These are phyloP conservation scores for Stichodactyla helianthus DNA, from an alignment of 64 coral and sea anemone genomes.

Conservation along the genomic window DNA sequence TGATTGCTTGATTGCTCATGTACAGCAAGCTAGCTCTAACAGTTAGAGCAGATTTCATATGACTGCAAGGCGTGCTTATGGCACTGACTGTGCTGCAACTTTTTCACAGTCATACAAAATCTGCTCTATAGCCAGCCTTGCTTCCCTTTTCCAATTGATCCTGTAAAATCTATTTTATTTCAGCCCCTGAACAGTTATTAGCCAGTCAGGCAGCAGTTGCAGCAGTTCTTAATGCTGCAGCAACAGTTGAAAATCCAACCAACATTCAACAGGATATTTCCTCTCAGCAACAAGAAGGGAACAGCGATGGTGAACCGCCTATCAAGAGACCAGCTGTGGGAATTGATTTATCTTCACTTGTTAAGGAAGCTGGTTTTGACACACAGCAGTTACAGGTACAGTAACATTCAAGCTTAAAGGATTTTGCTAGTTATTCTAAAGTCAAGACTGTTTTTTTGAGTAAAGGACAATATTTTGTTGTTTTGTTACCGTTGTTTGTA, in stretches of 20 bases:
- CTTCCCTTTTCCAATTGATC: not conserved
- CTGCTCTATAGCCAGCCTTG: too few relatives aligned
- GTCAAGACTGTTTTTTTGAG: not conserved
- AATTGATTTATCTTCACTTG: slow-evolving; percentile 67
- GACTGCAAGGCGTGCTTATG: too few relatives aligned
- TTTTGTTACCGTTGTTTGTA: too few relatives aligned
- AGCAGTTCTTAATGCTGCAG: slow-evolving; percentile 63
- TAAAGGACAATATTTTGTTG: too few relatives aligned
- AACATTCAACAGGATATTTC: slow-evolving; percentile 21
- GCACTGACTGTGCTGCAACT: too few relatives aligned
- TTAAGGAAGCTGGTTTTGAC: slow-evolving; percentile 82
- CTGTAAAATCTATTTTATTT: not conserved
- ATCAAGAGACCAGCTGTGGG: slow-evolving; percentile 48
- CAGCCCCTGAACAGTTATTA: slow-evolving; percentile 16
- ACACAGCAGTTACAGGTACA: slow-evolving; percentile 47
- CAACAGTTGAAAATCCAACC: slow-evolving; percentile 18
- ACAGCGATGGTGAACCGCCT: slow-evolving; percentile 33
- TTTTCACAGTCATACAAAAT: too few relatives aligned
- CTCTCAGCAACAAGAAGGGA: slow-evolving; percentile 1
- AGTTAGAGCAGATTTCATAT: too few relatives aligned
- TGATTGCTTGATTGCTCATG: too few relatives aligned
- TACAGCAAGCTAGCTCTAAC: too few relatives aligned
- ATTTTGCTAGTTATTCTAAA: not conserved
- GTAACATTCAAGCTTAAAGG: not conserved
- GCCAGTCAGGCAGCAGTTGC: slow-evolving; percentile 46